Evolutionary conservation across 2,797 vertebrate genomes (phyloP).

Genomic region (Clarias laeviceps): DNA sequence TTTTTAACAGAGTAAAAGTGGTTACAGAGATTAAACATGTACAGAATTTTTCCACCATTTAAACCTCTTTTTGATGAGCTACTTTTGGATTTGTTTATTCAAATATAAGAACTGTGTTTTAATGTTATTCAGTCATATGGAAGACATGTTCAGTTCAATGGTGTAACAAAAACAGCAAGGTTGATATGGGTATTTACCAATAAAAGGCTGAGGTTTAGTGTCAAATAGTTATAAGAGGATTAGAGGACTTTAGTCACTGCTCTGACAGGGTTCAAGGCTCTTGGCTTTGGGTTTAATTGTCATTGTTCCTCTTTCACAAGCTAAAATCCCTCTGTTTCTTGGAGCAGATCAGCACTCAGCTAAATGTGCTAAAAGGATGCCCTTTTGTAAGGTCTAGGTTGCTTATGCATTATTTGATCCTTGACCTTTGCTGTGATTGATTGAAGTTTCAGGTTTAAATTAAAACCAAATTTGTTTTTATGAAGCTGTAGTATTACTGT

Average conservation of each 20-base stretch:
- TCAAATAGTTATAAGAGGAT: conserved; percentile 77
- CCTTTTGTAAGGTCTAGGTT: conserved; percentile 10
- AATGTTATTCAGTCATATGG: conserved; percentile 66
- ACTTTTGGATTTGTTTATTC: conserved; percentile 48
- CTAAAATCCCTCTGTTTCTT: conserved; percentile 53
- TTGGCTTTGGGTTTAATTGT: conserved; percentile 73
- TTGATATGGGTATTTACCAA: conserved; percentile 80
- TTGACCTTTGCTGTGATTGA: neutral
- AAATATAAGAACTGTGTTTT: conserved; percentile 56
- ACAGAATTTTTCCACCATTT: conserved; percentile 69
- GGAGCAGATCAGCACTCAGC: conserved; percentile 43
- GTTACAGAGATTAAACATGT: conserved; percentile 65
- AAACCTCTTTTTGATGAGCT: conserved; percentile 65
- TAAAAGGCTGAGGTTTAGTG: conserved; percentile 68
- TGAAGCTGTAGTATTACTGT: neutral
- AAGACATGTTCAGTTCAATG: conserved; percentile 72
- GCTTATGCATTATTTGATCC: conserved; percentile 7
- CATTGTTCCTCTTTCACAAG: conserved; percentile 62
- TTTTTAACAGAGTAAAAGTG: conserved; percentile 65
- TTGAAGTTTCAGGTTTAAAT: neutral
- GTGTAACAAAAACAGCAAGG: conserved; percentile 71
- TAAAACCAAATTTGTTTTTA: neutral
- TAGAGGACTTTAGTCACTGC: conserved; percentile 64
- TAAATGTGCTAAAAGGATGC: conserved; percentile 42
- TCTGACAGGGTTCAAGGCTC: conserved; percentile 66